Conservation (phyloP, 2,797 vertebrate species). For the Eremophila alpestris region DNA sequence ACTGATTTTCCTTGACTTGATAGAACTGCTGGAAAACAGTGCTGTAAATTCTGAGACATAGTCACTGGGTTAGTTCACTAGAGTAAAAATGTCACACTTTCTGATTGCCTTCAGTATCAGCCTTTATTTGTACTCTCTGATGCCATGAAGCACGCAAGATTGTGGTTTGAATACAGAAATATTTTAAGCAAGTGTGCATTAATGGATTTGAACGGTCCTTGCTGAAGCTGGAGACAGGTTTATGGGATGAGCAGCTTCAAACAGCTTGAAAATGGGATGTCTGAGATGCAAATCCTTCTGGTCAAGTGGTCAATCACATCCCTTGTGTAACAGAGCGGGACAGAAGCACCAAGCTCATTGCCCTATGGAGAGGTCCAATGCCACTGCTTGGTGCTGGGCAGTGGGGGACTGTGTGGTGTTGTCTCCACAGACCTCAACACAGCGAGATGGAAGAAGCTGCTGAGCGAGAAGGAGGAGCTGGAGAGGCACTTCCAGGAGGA, state of each 20-base stretch:
- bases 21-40: background rate
- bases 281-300: background rate
- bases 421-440: slow-evolving; percentile 82
- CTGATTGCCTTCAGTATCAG: background rate
- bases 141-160: background rate
- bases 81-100: background rate
- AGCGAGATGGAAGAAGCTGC: slow-evolving; percentile 86
- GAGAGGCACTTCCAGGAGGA: slow-evolving; percentile 85
- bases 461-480: slow-evolving; percentile 90
- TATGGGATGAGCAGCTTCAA: background rate
- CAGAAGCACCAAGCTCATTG: background rate
- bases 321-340: fast-evolving
- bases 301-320: background rate
- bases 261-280: background rate
- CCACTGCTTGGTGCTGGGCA: background rate
- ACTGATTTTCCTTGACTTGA: background rate
- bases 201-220: background rate
- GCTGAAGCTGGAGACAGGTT: background rate
- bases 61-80: background rate
- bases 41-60: background rate
- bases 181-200: background rate
- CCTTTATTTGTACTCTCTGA: background rate
- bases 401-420: background rate
- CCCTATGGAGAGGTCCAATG: too few relatives aligned
- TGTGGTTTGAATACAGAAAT: background rate